Evolutionary conservation across 2,888 invertebrate species (phyloP).

Genomic region (Endomychus coccineus): DNA sequence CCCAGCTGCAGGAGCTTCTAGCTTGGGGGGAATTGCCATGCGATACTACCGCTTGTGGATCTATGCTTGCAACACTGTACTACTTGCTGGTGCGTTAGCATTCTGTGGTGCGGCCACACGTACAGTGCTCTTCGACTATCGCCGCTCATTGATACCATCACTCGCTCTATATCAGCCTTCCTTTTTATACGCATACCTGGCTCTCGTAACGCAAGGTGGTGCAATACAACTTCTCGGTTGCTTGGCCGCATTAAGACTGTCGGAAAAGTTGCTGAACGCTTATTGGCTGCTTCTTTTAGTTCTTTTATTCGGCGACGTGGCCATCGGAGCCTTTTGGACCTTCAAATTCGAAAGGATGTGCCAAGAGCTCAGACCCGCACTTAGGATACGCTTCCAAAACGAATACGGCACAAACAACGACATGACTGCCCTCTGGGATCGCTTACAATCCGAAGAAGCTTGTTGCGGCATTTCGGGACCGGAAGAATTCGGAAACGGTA

Average conservation of each 20-base stretch:
- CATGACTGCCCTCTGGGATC: slow-evolving; percentile 71
- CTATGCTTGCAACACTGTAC: slow-evolving; percentile 84
- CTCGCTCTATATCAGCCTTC: slow-evolving; percentile 67
- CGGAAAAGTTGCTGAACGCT: slow-evolving; percentile 71
- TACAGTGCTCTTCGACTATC: slow-evolving; percentile 62
- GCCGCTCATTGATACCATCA: slow-evolving; percentile 65
- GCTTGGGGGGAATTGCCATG: slow-evolving; percentile 48
- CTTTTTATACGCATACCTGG: slow-evolving; percentile 77
- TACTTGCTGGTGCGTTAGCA: slow-evolving; percentile 74
- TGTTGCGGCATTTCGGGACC: slow-evolving; percentile 66
- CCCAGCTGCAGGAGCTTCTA: slow-evolving; percentile 48
- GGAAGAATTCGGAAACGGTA: slow-evolving; percentile 44
- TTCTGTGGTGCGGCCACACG: slow-evolving; percentile 70
- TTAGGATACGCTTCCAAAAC: slow-evolving; percentile 50
- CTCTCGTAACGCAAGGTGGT: slow-evolving; percentile 64
- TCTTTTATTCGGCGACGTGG: slow-evolving; percentile 73
- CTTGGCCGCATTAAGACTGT: slow-evolving; percentile 71
- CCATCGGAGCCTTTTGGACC: slow-evolving; percentile 80
- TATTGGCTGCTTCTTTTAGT: slow-evolving; percentile 76
- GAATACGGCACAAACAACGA: slow-evolving; percentile 67
- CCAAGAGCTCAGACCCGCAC: slow-evolving; percentile 61
- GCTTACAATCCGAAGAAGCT: slow-evolving; percentile 63
- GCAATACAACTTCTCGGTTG: slow-evolving; percentile 69
- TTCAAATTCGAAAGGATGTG: slow-evolving; percentile 53
- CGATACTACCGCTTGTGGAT: slow-evolving; percentile 88